These are phyloP conservation scores for Drosophila obscura DNA, from an alignment of 1,140 invertebrate species.

Conservation along the genomic window DNA sequence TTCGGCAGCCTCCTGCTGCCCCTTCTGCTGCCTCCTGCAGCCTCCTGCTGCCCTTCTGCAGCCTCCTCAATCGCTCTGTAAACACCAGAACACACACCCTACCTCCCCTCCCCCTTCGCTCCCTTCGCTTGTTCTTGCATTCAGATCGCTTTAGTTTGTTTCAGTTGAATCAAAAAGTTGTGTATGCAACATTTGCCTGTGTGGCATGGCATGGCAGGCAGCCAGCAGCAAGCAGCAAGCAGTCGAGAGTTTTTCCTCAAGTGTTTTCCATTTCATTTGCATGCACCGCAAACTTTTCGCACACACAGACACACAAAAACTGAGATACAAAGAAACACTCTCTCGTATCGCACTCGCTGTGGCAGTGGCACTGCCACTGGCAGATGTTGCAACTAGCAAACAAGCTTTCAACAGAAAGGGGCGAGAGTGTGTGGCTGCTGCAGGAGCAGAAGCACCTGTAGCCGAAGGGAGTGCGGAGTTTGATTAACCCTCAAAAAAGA, in stretches of 20 bases:
- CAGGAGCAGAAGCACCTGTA: slow-evolving; percentile 31
- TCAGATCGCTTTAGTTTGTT: slow-evolving; percentile 49
- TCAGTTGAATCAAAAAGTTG: slow-evolving; percentile 65
- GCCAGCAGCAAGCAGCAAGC: slow-evolving; percentile 13
- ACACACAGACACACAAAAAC: slow-evolving; percentile 32
- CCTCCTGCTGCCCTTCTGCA: neutral
- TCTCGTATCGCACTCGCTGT: too few species aligned
- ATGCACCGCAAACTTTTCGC: slow-evolving; percentile 62
- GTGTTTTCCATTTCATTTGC: slow-evolving; percentile 78
- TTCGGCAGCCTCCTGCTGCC: too few species aligned
- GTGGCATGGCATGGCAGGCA: slow-evolving; percentile 1
- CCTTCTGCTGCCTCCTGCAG: neutral
- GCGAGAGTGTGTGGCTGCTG: neutral
- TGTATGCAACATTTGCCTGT: slow-evolving; percentile 44
- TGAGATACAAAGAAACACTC: slow-evolving; percentile 11
- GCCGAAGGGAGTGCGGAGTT: too few species aligned
- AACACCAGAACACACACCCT: neutral
- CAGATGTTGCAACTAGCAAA: slow-evolving; percentile 59
- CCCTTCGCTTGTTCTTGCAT: neutral
- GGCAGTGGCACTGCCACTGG: too few species aligned
- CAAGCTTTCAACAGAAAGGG: slow-evolving; percentile 49
- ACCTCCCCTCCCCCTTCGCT: too few species aligned
- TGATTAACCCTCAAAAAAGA: too few species aligned
- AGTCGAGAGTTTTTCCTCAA: slow-evolving; percentile 59
- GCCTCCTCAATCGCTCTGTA: neutral